Evolutionary conservation across 2,888 invertebrate species (phyloP).

Genomic region (Melipona bicolor): DNA sequence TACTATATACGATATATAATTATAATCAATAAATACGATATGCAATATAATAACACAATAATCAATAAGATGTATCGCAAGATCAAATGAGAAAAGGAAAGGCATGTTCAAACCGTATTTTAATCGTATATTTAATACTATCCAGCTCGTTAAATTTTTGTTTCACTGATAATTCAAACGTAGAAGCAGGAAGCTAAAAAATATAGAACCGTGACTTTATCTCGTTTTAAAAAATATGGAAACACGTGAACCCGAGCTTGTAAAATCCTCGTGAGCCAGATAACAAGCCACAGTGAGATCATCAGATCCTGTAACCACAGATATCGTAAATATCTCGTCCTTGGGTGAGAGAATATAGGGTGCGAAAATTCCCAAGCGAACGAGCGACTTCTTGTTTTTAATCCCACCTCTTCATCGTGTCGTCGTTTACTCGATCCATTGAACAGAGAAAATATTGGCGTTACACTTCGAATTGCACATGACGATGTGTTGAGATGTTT

Average conservation of each 20-base stretch:
- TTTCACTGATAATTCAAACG: neutral
- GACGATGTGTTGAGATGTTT: too few relatives aligned
- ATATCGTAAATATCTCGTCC: conserved; percentile 46
- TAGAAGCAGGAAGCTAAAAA: neutral
- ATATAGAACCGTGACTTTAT: conserved; percentile 38
- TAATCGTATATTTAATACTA: neutral
- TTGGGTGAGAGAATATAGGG: conserved; percentile 18
- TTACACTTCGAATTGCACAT: neutral
- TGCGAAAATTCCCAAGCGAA: conserved; percentile 24
- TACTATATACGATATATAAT: too few relatives aligned
- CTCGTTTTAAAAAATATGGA: conserved; percentile 38
- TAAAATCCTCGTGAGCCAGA: conserved; percentile 24
- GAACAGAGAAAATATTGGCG: conserved; percentile 14
- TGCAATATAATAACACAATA: neutral
- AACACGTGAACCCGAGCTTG: conserved; percentile 36
- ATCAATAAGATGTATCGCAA: neutral
- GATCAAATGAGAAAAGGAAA: neutral
- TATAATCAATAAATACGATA: neutral
- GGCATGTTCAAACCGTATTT: neutral
- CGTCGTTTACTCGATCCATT: neutral
- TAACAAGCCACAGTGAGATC: conserved; percentile 51
- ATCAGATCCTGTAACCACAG: conserved; percentile 18
- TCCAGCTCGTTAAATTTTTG: neutral
- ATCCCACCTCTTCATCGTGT: conserved; percentile 28
- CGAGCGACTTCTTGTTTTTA: conserved; percentile 20